These are phyloP conservation scores for Oceanodroma tethys DNA, from an alignment of 2,113 vertebrate species.

Conservation along the genomic window DNA sequence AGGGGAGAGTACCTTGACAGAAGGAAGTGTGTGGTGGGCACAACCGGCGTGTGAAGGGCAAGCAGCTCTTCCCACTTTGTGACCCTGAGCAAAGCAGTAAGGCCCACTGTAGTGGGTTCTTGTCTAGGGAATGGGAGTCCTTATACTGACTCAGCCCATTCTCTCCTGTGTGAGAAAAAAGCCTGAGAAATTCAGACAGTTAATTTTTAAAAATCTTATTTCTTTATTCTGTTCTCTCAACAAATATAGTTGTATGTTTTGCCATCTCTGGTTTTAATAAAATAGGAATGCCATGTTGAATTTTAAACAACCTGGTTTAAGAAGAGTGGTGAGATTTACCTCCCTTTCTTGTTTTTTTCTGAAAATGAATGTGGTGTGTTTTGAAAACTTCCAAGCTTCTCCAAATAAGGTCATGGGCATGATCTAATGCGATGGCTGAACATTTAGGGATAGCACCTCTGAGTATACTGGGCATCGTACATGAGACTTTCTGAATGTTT, in stretches of 20 bases:
- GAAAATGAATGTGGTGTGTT: background rate
- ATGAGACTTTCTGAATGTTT: background rate
- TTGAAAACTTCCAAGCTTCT: background rate
- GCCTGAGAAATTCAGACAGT: background rate
- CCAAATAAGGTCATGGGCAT: background rate
- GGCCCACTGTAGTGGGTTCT: background rate
- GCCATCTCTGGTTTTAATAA: background rate
- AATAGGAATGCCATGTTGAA: background rate
- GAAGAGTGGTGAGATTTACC: background rate
- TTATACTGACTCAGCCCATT: background rate
- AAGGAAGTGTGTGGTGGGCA: background rate
- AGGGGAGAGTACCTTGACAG: background rate
- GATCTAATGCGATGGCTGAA: background rate
- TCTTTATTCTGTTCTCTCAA: background rate
- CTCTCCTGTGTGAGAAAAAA: background rate
- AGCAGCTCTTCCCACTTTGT: background rate
- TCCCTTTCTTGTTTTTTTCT: background rate
- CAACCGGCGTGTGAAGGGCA: rapidly evolving
- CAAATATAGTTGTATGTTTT: background rate
- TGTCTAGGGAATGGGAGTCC: background rate
- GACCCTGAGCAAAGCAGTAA: background rate
- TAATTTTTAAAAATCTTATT: background rate
- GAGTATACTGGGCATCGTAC: background rate
- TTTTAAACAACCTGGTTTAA: background rate
- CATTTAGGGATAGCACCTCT: background rate